Evolutionary conservation across 2,797 vertebrate genomes (phyloP), one percentile per base, ranked within the genome.

Genomic region (Sebastes umbrosus): DNA sequence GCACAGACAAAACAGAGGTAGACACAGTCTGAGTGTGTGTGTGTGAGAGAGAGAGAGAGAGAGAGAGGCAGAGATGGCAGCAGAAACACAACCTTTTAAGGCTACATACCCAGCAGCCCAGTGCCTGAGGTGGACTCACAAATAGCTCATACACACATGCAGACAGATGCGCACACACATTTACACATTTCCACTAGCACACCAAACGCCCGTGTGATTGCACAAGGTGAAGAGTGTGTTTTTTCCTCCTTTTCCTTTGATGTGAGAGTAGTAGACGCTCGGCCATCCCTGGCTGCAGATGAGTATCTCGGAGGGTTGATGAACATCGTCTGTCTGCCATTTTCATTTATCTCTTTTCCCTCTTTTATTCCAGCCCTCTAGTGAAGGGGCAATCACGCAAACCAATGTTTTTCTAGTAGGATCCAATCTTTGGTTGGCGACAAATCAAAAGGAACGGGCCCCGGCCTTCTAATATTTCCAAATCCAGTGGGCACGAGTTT

Each of bases 51-150:
- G 74, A 66, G 83, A 77, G 85, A 27, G 57, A 36, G 50, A 7
- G 64, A 16, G 74, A 66, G 83, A 77, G 85, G 83, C 80, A 71
- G 86, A 70, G 84, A 87, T 91, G 90, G 88, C 88, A 90, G 88
- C 84, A 88, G 92, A 93, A 94, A 92, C 89, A 91, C 90, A 93
- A 92, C 95, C 96, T 96, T 96, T 96, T 96, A 96, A 96, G 95
- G 96, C 85, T 91, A 93, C 94, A 94, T 94, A 94, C 87, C 92
- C 94, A 94, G 93, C 92, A 91, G 90, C 85, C 83, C 80, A 87
- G 70, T 84, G 92, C 93, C 90, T 92, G 93, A 94, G 89, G 91
- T 92, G 89, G 91, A 93, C 91, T 93, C 88, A 83, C 93, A 96
- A 94, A 96, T 93, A 94, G 91, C 91, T 93, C 89, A 77, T 77